Base-by-base conservation (phyloP, 2,888 invertebrate genomes). In the Drosophila borborema region DNA sequence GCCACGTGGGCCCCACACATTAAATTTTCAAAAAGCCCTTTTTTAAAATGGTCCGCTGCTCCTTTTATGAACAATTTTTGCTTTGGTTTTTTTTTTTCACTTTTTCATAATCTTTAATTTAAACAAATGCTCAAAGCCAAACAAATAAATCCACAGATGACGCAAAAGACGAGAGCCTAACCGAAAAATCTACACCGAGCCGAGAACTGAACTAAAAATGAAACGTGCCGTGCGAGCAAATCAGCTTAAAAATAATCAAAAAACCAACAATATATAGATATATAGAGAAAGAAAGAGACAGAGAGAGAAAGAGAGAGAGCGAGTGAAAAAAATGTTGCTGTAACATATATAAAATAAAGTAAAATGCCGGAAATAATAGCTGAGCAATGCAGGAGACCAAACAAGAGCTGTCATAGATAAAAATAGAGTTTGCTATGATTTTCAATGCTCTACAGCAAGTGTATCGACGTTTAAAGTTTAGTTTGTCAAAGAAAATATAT, bases 41-140 rank as follows among this genome's bases (percentile, higher is more conserved):
- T 68, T 68, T 59, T 56, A 36, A 34, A 58, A 54, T 43, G 48
- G 40, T 23, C 36, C 38, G 10, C 9, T 51, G 36, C 12, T 45
- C 23, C 23, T 6, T 49, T 31, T 7, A 12, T 18, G 38, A 14
- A 28, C 4, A 3, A 38, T 40, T 45, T 16, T n/a, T 48, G 6
- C 6, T 63, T 59, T 67, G 53, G 48, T 10, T 3, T 68, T 68
- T 10, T 3, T 68, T 68, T 74, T 77, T 63, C 60, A 56, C 73
- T 75, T 81, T 59, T 68, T 81, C 81, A 81, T 89, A 85, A 89
- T 86, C 87, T 80, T 76, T 72, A 85, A 82, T 81, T 86, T 86
- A 77, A 85, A 89, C 85, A 87, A 89, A 89, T 89, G 87, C 89
- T 87, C 62, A 77, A 75, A 81, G 80, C 82, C 65, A 72, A 80